Base-by-base conservation (phyloP, 2,113 vertebrate species). In the Potamarius usumacintae region DNA sequence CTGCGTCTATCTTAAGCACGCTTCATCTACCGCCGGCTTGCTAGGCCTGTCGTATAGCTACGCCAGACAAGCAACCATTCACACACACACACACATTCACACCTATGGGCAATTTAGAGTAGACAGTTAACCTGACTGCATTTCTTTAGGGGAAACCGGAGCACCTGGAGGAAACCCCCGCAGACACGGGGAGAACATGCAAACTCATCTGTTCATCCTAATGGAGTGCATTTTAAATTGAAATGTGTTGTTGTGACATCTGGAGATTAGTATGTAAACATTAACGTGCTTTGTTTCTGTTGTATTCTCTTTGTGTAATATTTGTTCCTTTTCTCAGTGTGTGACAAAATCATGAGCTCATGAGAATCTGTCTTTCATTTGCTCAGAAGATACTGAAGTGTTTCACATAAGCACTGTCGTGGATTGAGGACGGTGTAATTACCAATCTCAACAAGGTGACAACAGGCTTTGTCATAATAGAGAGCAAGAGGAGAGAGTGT, bases 381-480 rank as follows among this genome's bases (percentile, higher is more conserved):
- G n/a, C 69, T n/a, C 69, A 53, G 65, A 77, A 85, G 83, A 84
- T 67, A 72, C 48, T 55, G 63, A 84, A 85, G 81, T 91, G 83
- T 88, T 88, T 88, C 82, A 85, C 60, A 74, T 90, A 90, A 90
- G 89, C 91, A 91, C 52, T 82, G 82, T 52, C 22, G 57, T 62
- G 48, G 88, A 83, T 77, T 79, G 60, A 81, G 48, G 25, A 82
- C 30, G 55, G 82, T 27, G 17, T 77, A 83, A 89, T 91, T 88
- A 78, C 80, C 79, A 69, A 88, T 87, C 82, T 86, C 18, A 85
- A 85, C 69, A 83, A 88, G 86, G 88, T 88, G 89, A 77, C 83
- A 89, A 89, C 57, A 84, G 86, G 55, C 72, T 91, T 79, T 90
- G 89, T 91, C 87, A 94, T 93, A 94, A 95, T 93, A 94, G 94